Conservation (phyloP, 2,113 vertebrate genomes). For the Turnix velox region DNA sequence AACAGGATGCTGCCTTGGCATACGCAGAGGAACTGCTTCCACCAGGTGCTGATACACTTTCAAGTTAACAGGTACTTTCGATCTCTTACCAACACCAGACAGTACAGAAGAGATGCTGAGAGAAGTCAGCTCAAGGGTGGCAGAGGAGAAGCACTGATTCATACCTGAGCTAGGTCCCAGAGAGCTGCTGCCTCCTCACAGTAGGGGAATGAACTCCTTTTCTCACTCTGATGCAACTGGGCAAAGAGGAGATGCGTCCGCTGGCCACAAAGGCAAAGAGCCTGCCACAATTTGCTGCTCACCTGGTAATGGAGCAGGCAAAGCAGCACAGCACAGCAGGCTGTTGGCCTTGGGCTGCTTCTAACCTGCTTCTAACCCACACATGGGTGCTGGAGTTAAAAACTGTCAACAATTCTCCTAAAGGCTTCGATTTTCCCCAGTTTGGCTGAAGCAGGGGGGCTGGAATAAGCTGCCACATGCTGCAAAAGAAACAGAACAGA, state of each 20-base stretch:
- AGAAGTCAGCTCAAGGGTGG: background rate
- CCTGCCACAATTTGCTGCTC: background rate
- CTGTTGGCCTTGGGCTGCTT: background rate
- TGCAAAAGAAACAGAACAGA: background rate
- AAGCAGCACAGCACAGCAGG: background rate
- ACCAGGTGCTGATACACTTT: background rate
- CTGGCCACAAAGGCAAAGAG: background rate
- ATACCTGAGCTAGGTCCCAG: background rate
- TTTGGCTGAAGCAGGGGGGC: background rate
- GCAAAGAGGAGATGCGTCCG: background rate
- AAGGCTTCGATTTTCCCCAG: background rate
- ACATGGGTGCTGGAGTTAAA: background rate
- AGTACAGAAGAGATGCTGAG: background rate
- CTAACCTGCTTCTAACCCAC: background rate
- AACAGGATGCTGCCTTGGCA: background rate
- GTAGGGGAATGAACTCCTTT: background rate
- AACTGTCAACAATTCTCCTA: background rate
- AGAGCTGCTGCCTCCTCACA: background rate
- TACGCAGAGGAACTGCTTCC: background rate
- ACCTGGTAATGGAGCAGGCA: rapidly evolving
- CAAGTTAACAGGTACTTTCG: background rate
- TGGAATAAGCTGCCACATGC: background rate
- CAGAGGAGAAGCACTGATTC: background rate
- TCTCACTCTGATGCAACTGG: rapidly evolving
- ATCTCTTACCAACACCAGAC: background rate